Percentiles rank a stretch among this genome's conserved stretches.
Conservation (phyloP, 1,140 invertebrate genomes). For the Dolichoris vasculosae region DNA sequence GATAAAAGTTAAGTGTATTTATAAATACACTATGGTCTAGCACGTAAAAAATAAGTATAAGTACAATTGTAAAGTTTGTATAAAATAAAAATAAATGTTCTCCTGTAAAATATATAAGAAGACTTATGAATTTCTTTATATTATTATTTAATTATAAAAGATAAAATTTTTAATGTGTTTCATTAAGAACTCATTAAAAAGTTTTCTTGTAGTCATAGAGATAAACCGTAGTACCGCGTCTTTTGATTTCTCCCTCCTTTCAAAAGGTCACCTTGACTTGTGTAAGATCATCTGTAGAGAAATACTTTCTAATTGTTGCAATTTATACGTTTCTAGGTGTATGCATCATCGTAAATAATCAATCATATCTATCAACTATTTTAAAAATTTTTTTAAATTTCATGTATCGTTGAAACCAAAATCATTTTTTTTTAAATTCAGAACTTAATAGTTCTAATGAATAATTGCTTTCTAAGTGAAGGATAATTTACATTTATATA, state of each 20-base stretch:
- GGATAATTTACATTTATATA: too few relatives aligned
- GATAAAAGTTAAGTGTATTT: too few relatives aligned
- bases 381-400: background rate
- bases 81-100: too few relatives aligned
- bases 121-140: background rate
- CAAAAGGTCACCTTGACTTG: background rate
- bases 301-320: background rate
- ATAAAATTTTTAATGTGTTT: background rate
- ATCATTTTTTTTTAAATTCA: too few relatives aligned
- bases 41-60: too few relatives aligned
- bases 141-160: background rate
- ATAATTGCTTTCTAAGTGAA: too few relatives aligned
- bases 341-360: background rate
- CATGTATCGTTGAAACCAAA: background rate
- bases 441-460: too few relatives aligned
- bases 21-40: too few relatives aligned
- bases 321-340: background rate
- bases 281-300: background rate
- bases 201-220: background rate
- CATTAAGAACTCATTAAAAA: background rate
- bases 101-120: background rate
- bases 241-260: background rate
- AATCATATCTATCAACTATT: background rate
- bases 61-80: too few relatives aligned
- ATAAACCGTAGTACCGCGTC: background rate